Base-by-base conservation (phyloP, 2,888 invertebrate genomes). In the Diabrotica balteata region DNA sequence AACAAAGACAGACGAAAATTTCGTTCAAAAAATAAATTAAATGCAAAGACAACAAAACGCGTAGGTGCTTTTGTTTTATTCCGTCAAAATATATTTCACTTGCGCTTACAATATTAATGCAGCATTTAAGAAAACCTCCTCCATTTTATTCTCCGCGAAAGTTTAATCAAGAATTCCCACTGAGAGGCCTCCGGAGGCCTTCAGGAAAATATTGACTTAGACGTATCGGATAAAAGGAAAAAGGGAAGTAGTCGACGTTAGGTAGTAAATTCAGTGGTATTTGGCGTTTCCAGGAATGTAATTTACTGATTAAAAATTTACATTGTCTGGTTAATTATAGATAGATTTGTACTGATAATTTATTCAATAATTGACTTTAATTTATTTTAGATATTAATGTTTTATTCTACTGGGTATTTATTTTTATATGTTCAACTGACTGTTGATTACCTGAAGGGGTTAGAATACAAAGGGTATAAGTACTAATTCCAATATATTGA, bases 121-220 rank as follows among this genome's bases (percentile, higher is more conserved):
- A 22, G 42, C 10, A 10, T 46, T 51, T 42, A 7, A 51, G n/a
- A 46, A 45, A 62, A 44, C 8, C 53, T 44, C 32, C 8, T 46
- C 45, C 55, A 42, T 63, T 63, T 50, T 49, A 55, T 63, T 63
- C 46, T 44, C 63, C 47, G 7, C 55, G 47, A 63, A 63, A 49
- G 46, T 63, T 52, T 63, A 63, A 63, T 63, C 63, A 63, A 63
- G 49, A 63, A 55, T 55, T 63, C 49, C 55, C 55, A 49, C 49
- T 55, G 55, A 63, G 49, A 46, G 49, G 45, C 55, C 54, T 55
- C 42, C 63, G 63, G 63, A 54, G 63, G 43, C 55, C 9, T 55
- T 17, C 49, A 63, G 55, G 42, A 63, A 63, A 55, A 52, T 52
- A 52, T 9, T 32, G 52, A 52, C 52, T 5, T 52, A 32, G 32